phyloP scores from a whole-genome alignment of 1,140 invertebrate genomes.

The Drosophila pallidifrons region DNA sequence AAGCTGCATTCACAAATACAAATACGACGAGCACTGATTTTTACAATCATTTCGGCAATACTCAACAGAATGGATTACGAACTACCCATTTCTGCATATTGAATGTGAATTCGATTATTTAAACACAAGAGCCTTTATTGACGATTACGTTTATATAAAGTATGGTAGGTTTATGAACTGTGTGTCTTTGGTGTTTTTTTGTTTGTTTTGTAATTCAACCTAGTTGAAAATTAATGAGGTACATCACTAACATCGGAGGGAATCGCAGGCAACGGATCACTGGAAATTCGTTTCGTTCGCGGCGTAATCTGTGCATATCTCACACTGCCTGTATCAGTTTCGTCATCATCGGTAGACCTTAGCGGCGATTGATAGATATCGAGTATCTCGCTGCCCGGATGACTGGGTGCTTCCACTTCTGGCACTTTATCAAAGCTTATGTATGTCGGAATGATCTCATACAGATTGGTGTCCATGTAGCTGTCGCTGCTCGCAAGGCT shows the following conservation, averaged over 20 bases:
- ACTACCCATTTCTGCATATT: no score
- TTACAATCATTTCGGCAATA: not conserved
- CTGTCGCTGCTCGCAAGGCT: slow-evolving; percentile 63
- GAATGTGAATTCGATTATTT: not conserved
- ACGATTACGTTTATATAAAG: not conserved
- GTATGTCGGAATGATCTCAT: slow-evolving; percentile 69
- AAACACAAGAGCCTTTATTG: slow-evolving; percentile 38
- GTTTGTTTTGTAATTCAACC: not conserved
- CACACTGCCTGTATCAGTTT: slow-evolving; percentile 32
- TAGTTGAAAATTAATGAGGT: slow-evolving; percentile 11
- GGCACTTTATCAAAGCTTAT: slow-evolving; percentile 48
- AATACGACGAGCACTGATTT: no score
- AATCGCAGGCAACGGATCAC: slow-evolving; percentile 63
- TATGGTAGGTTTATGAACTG: not conserved
- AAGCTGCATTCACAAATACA: slow-evolving; percentile 1
- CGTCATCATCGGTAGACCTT: not conserved
- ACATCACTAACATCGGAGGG: slow-evolving; percentile 38
- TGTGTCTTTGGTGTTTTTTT: not conserved
- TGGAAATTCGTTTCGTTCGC: slow-evolving; percentile 62
- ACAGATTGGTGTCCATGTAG: slow-evolving; percentile 67
- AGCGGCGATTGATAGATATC: not conserved
- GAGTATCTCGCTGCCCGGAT: slow-evolving; percentile 14
- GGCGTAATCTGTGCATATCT: slow-evolving; percentile 61
- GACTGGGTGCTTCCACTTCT: slow-evolving; percentile 13
- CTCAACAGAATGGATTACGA: no score